A percentile compares a stretch with the other conserved stretches of the same genome.
Evolutionary conservation across 2,888 invertebrate genomes (phyloP).

Genomic region (Fabriciana adippe): DNA sequence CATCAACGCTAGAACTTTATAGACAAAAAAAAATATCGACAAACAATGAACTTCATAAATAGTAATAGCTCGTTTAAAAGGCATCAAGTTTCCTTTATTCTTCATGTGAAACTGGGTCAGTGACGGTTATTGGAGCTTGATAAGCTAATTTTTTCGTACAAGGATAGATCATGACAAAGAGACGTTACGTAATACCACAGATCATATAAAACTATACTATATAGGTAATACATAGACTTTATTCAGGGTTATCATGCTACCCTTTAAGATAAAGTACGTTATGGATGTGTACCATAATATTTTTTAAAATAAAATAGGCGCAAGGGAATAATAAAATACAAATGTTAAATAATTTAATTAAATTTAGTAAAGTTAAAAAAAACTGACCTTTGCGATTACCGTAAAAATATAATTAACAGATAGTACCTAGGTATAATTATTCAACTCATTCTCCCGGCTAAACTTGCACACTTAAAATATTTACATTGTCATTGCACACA

Average conservation of each 20-base stretch:
- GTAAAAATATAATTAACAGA: too few relatives aligned
- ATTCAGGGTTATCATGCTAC: constrained; percentile 17
- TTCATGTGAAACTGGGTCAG: constrained; percentile 25
- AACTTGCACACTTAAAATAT: too few relatives aligned
- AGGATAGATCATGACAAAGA: constrained; percentile 11
- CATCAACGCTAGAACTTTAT: constrained; percentile 1
- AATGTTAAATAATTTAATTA: too few relatives aligned
- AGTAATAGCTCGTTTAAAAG: constrained; percentile 27
- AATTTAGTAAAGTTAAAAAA: too few relatives aligned
- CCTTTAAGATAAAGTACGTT: neutral
- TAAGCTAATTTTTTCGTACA: constrained; percentile 26
- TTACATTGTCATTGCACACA: too few relatives aligned
- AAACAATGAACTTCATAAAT: constrained; percentile 18
- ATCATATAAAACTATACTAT: too few relatives aligned
- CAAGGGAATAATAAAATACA: too few relatives aligned
- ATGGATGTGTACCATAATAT: too few relatives aligned
- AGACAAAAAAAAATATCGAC: constrained; percentile 5
- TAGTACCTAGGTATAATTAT: too few relatives aligned
- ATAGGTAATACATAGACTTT: constrained; percentile 12
- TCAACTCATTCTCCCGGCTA: too few relatives aligned
- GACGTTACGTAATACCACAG: constrained; percentile 3
- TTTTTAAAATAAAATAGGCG: too few relatives aligned
- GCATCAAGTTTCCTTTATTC: constrained; percentile 29
- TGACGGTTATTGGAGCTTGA: constrained; percentile 27
- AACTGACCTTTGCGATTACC: too few relatives aligned